phyloP scores from a whole-genome alignment of 2,888 invertebrate genomes.

The Sphecodes monilicornis region DNA sequence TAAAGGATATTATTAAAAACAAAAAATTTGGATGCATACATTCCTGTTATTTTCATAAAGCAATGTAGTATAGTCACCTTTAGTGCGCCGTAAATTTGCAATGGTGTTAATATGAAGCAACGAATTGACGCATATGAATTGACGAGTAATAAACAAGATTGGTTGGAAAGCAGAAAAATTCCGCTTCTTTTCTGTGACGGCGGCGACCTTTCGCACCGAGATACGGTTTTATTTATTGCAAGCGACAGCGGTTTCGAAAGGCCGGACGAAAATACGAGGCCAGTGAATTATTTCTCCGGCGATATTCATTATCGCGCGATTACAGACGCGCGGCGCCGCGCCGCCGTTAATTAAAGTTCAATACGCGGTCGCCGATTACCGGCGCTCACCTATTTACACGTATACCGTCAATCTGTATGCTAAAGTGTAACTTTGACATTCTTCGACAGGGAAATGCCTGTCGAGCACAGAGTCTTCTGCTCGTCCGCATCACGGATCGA shows the following conservation, averaged over 20 bases:
- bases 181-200: background rate
- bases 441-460: background rate
- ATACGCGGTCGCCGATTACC: background rate
- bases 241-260: background rate
- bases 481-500: background rate
- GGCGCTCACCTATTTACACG: background rate
- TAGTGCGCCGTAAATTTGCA: no score
- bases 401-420: background rate
- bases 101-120: no score
- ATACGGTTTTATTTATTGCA: background rate
- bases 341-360: constrained; percentile 16
- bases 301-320: constrained; percentile 19
- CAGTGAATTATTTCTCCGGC: background rate
- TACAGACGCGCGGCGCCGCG: background rate
- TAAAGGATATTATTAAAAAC: no score
- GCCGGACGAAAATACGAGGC: background rate
- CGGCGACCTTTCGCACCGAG: constrained; percentile 2
- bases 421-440: background rate
- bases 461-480: no score
- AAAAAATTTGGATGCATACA: no score
- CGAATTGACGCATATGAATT: no score
- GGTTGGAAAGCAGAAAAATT: background rate
- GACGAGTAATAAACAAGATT: background rate
- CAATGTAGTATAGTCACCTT: no score
- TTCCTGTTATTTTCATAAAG: no score